These are phyloP conservation scores for Asteroscopus sphinx DNA, from an alignment of 2,888 invertebrate genomes.

Conservation along the genomic window DNA sequence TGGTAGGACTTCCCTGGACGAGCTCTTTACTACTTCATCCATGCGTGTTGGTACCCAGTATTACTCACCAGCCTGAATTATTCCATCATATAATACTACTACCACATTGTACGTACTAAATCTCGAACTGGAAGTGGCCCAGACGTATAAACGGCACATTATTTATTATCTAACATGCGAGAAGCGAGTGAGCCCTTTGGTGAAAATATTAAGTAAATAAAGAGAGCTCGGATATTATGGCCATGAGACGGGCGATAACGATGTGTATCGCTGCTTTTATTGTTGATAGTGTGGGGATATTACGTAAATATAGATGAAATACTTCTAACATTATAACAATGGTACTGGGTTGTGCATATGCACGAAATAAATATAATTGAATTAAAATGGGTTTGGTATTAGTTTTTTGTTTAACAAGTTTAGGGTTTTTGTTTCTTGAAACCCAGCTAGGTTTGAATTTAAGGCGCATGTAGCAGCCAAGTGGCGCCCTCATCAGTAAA, in stretches of 20 bases:
- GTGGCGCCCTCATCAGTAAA: too few species aligned
- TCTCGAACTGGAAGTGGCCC: conserved; percentile 67
- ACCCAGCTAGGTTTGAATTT: too few species aligned
- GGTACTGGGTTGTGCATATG: too few species aligned
- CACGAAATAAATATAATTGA: too few species aligned
- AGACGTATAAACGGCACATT: conserved; percentile 68
- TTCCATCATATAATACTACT: conserved; percentile 23
- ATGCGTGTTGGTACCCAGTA: conserved; percentile 21
- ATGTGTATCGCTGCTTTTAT: conserved; percentile 41
- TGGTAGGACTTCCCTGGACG: too few species aligned
- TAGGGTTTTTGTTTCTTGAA: too few species aligned
- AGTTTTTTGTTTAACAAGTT: too few species aligned
- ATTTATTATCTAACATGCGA: conserved; percentile 82
- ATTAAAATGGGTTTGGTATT: too few species aligned
- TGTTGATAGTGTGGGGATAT: conserved; percentile 24
- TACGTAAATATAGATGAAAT: conserved; percentile 12
- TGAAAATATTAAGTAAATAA: conserved; percentile 83
- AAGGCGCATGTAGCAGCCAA: too few species aligned
- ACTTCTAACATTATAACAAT: not conserved
- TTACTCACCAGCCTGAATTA: conserved; percentile 18
- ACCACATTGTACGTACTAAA: conserved; percentile 37
- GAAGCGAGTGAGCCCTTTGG: conserved; percentile 72
- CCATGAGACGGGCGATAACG: conserved; percentile 55
- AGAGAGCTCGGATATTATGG: conserved; percentile 59
- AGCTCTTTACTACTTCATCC: not conserved